Conservation (phyloP, 2,797 vertebrate species). For the Furcifer pardalis region DNA sequence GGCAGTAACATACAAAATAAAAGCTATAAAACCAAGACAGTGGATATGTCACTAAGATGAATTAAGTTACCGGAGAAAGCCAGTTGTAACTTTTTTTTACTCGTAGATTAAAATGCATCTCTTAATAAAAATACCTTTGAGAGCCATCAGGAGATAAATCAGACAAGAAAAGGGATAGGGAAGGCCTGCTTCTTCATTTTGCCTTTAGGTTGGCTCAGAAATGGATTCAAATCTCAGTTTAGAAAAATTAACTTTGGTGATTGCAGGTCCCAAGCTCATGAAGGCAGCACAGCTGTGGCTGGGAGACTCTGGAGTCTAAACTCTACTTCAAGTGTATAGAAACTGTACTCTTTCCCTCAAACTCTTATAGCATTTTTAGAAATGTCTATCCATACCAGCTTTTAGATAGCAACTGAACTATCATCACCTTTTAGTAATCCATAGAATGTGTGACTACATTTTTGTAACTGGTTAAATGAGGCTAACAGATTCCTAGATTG, state of each 20-base stretch:
- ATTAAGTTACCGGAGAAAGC: neutral
- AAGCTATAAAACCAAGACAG: neutral
- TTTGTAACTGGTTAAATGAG: constrained; percentile 6
- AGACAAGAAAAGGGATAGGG: no score
- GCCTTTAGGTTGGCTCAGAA: no score
- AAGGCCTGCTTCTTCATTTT: no score
- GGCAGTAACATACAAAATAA: neutral
- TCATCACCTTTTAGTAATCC: constrained; percentile 21
- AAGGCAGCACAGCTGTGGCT: no score
- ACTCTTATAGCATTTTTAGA: neutral
- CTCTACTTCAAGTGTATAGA: neutral
- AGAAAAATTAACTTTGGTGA: no score
- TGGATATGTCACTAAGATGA: neutral
- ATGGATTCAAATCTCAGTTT: no score
- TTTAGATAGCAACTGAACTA: constrained; percentile 4
- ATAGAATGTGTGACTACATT: constrained; percentile 32
- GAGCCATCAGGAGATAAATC: neutral
- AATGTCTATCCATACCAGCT: neutral
- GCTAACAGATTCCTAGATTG: constrained; percentile 35
- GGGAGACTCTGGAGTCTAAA: neutral
- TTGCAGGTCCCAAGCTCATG: no score
- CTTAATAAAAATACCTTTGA: neutral
- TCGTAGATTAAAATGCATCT: neutral
- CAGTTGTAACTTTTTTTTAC: neutral
- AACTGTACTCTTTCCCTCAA: neutral